A percentile compares a stretch with the other conserved stretches of the same genome.
Conservation (phyloP, 2,797 vertebrate species). For the Clamator glandarius region DNA sequence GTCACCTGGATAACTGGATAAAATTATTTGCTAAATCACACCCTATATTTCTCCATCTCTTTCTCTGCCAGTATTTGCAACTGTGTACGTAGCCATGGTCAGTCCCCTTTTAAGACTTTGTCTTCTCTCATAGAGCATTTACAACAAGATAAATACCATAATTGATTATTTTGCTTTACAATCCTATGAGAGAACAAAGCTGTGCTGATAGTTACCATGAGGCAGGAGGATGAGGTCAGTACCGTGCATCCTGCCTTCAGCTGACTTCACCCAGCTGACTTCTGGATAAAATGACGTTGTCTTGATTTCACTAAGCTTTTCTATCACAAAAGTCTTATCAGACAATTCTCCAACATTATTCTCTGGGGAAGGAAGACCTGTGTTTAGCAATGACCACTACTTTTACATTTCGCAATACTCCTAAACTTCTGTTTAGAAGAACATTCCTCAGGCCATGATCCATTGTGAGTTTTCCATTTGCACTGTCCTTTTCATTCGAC, state of each 20-base stretch:
- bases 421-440: neutral
- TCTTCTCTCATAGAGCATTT: neutral
- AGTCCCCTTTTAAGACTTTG: neutral
- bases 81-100: neutral
- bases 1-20: neutral
- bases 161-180: constrained; percentile 19
- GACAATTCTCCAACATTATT: neutral
- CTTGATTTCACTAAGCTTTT: neutral
- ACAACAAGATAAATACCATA: neutral
- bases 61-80: neutral
- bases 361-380: neutral
- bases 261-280: neutral
- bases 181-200: neutral
- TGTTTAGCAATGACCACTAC: neutral
- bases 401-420: neutral
- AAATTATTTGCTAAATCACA: neutral
- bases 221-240: constrained; percentile 5
- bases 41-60: neutral
- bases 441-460: neutral
- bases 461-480: neutral
- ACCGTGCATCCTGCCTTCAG: neutral
- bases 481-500: neutral
- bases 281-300: neutral
- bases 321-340: neutral
- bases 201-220: neutral